Evolutionary conservation across 2,888 invertebrate species (phyloP).

Genomic region (Drosophila quinaria): DNA sequence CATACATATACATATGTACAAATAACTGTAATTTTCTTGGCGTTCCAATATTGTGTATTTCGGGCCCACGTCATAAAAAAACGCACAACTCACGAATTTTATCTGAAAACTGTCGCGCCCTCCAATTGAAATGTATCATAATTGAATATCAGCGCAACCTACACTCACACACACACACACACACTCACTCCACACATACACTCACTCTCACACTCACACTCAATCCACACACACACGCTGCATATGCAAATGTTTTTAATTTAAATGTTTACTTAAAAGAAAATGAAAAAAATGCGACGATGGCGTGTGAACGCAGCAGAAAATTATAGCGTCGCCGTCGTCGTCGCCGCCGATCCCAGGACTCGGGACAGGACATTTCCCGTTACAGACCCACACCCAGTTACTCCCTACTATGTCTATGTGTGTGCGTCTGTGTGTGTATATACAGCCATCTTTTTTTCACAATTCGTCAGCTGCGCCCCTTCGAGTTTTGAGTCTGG

Average conservation of each 20-base stretch:
- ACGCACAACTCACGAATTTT: constrained; percentile 34
- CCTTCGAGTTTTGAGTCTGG: constrained; percentile 19
- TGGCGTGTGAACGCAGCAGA: constrained; percentile 80
- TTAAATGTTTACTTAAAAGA: constrained; percentile 76
- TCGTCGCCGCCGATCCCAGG: constrained; percentile 33
- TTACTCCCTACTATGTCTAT: constrained; percentile 1
- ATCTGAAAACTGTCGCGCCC: constrained; percentile 58
- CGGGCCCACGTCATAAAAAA: constrained; percentile 5
- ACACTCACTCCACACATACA: constrained; percentile 25
- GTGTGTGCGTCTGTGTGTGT: background rate
- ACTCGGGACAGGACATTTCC: constrained; percentile 15
- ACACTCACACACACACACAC: constrained; percentile 37
- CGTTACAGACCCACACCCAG: constrained; percentile 30
- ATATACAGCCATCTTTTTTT: constrained; percentile 72
- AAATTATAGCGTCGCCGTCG: constrained; percentile 59
- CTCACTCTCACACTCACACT: constrained; percentile 14
- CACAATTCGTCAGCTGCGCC: constrained; percentile 83
- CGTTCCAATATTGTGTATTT: constrained; percentile 10
- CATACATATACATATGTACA: background rate
- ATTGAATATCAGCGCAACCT: constrained; percentile 71
- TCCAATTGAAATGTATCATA: constrained; percentile 72
- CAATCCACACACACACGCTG: constrained; percentile 25
- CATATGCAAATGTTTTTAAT: constrained; percentile 78
- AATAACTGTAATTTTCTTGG: constrained; percentile 23
- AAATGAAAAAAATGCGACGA: constrained; percentile 74